phyloP scores from a whole-genome alignment of 92 coral and sea anemone species.

The Phenganax stokvisi region DNA sequence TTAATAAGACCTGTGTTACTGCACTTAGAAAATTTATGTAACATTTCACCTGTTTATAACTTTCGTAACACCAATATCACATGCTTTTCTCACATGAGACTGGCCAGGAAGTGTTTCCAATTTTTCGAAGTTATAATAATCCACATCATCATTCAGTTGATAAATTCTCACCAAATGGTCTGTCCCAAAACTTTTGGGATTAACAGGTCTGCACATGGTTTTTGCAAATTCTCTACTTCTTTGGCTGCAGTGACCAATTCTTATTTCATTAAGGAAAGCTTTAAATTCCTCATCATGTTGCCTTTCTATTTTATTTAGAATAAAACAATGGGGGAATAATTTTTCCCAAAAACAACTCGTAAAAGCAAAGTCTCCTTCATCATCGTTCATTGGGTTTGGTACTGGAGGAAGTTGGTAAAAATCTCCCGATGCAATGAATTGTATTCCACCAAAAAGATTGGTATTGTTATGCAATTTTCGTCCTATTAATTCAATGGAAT shows the following conservation, averaged over 20 bases:
- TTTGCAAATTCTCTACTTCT: not conserved
- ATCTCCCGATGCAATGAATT: slow-evolving; percentile 25
- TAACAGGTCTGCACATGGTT: slow-evolving; percentile 32
- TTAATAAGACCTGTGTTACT: not conserved
- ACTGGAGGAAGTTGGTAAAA: slow-evolving; percentile 32
- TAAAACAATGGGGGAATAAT: slow-evolving; percentile 43
- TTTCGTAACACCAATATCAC: not conserved
- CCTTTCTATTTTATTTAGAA: slow-evolving; percentile 34
- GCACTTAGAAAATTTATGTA: slow-evolving; percentile 16
- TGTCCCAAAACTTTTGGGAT: slow-evolving; percentile 40
- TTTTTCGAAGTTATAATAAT: slow-evolving; percentile 30
- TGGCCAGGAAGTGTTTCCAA: slow-evolving; percentile 30
- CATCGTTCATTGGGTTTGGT: not conserved
- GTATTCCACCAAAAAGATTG: slow-evolving; percentile 17
- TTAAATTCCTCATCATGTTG: slow-evolving; percentile 38
- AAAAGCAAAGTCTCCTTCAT: slow-evolving; percentile 30
- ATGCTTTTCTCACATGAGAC: not conserved
- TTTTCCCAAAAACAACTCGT: slow-evolving; percentile 36
- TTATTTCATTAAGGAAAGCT: slow-evolving; percentile 26
- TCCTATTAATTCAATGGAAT: slow-evolving; percentile 1
- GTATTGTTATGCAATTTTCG: not conserved
- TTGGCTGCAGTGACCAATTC: slow-evolving; percentile 21
- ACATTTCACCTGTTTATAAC: not conserved
- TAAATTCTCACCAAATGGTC: slow-evolving; percentile 32
- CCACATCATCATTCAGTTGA: slow-evolving; percentile 52